These are phyloP conservation scores for Actinia tenebrosa DNA, from an alignment of 64 coral and sea anemone species.

Conservation along the genomic window DNA sequence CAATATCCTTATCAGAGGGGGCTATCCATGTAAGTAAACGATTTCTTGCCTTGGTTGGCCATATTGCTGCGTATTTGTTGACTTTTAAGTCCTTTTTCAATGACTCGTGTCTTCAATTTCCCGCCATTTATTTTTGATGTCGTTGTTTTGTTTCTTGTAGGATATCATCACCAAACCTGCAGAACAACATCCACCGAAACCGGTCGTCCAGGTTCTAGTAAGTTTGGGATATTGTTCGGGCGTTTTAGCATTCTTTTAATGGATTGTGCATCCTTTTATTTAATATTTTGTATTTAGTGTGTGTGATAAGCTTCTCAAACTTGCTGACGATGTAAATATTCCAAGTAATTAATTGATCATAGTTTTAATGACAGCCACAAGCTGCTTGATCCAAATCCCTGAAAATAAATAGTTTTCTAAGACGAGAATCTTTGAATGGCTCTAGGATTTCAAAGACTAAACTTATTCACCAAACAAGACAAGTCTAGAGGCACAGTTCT, in stretches of 20 bases:
- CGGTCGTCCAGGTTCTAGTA: conserved; percentile 85
- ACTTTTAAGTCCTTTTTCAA: neutral
- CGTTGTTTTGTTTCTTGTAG: conserved; percentile 33
- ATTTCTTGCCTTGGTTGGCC: neutral
- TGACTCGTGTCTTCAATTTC: conserved; percentile 9
- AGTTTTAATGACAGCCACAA: neutral
- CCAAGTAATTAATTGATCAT: neutral
- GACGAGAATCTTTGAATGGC: too few species aligned
- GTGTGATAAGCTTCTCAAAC: neutral
- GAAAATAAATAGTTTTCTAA: neutral
- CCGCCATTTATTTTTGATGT: conserved; percentile 9
- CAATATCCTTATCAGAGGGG: conserved; percentile 35
- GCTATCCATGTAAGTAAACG: conserved; percentile 38
- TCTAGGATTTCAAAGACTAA: too few species aligned
- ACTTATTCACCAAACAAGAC: too few species aligned
- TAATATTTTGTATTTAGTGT: neutral
- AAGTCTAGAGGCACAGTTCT: too few species aligned
- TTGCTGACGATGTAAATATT: neutral
- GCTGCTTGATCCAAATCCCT: neutral
- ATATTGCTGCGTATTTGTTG: neutral
- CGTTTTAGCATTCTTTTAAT: neutral
- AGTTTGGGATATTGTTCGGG: neutral
- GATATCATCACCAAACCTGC: conserved; percentile 63
- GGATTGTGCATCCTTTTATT: neutral
- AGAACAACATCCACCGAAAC: conserved; percentile 77